These are phyloP conservation scores for Rhyacophila brunnea DNA, from an alignment of 1,140 invertebrate species.

Conservation along the genomic window DNA sequence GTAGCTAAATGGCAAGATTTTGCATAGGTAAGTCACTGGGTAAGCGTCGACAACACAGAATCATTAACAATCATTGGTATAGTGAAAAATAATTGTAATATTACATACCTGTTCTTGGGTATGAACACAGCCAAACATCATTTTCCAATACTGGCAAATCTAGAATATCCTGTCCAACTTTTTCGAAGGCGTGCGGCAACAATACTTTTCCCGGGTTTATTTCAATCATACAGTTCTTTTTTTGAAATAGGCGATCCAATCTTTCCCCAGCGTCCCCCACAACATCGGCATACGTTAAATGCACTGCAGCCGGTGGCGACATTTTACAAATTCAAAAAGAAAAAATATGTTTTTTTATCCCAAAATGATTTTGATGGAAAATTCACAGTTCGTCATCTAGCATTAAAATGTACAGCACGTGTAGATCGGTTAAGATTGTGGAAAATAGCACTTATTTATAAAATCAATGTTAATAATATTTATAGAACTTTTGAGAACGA, in stretches of 20 bases:
- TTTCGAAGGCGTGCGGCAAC: conserved; percentile 64
- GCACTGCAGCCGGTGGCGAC: conserved; percentile 30
- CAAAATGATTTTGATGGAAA: no score
- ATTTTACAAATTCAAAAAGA: conserved; percentile 38
- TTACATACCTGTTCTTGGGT: conserved; percentile 70
- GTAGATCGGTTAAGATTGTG: no score
- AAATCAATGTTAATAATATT: no score
- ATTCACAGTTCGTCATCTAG: no score
- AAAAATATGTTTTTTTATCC: no score
- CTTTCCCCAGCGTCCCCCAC: conserved; percentile 59
- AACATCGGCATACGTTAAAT: conserved; percentile 59
- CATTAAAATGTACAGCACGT: no score
- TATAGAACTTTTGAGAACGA: no score
- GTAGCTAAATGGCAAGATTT: background rate
- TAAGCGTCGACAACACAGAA: background rate
- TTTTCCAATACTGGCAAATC: conserved; percentile 65
- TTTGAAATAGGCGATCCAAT: conserved; percentile 66
- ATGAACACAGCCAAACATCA: conserved; percentile 80
- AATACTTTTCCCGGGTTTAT: conserved; percentile 68
- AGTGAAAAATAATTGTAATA: conserved; percentile 1
- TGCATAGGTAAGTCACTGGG: background rate
- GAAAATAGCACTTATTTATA: no score
- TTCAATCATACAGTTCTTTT: conserved; percentile 66
- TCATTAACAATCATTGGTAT: no score
- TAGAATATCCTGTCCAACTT: conserved; percentile 66